Base-by-base conservation (phyloP, 35 echinoderm and acorn worm species). In the Ptychodera flava region DNA sequence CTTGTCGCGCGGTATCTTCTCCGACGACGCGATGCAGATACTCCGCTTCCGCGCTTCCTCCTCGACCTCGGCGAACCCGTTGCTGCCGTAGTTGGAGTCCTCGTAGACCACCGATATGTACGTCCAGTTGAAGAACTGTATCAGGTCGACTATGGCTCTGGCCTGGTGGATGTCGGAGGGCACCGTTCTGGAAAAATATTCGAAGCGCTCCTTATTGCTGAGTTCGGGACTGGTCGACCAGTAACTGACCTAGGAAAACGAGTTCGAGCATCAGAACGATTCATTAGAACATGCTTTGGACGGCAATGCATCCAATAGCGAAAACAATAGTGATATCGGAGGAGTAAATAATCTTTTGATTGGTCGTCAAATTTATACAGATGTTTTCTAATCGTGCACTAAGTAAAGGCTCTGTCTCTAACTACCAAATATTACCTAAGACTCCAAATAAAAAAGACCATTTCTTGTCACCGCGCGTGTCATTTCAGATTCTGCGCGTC, bases 231-330 rank as follows among this genome's bases (percentile, higher is more conserved):
- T 64, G 22, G 45, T 64, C 22, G 45, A 64, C 45, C 45, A 64
- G 22, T 64, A 64, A 64, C 45, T 64, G 22, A 64, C 45, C 45
- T 64, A 64, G 6, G 45, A 22, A 37, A 97, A 76, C 32, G 45
- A n/a, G n/a, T n/a, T n/a, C n/a, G n/a, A n/a, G n/a, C n/a, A n/a
- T 64, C 6, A 64, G 45, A 64, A 64, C 45, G 45, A n/a, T n/a
- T n/a, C n/a, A n/a, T n/a, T n/a, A n/a, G n/a, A n/a, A n/a, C n/a
- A n/a, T n/a, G n/a, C n/a, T n/a, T n/a, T n/a, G n/a, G n/a, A n/a
- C n/a, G n/a, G n/a, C n/a, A n/a, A n/a, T n/a, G n/a, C n/a, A n/a
- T n/a, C n/a, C n/a, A n/a, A n/a, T n/a, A n/a, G n/a, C n/a, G n/a
- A n/a, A n/a, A n/a, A n/a, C n/a, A n/a, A n/a, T n/a, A n/a, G n/a